These are phyloP conservation scores for Protodeltote pygarga DNA, from an alignment of 2,888 invertebrate genomes.

Conservation along the genomic window DNA sequence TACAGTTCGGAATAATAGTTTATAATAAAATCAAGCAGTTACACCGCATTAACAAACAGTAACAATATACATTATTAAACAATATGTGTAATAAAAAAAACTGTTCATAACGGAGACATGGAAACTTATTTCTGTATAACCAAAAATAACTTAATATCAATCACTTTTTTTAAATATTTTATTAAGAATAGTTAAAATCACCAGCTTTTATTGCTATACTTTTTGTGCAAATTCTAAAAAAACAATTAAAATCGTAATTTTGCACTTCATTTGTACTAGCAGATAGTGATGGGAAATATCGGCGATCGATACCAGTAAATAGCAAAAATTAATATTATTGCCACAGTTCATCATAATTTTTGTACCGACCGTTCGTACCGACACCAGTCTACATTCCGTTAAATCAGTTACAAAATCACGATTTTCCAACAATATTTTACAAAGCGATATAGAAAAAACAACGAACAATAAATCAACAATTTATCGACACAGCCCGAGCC, in stretches of 20 bases:
- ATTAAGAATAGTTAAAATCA: conserved; percentile 34
- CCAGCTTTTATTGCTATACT: conserved; percentile 17
- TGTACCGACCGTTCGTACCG: no score
- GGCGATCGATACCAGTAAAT: neutral
- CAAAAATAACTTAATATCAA: conserved; percentile 37
- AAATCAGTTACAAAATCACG: conserved; percentile 32
- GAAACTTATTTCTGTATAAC: conserved; percentile 39
- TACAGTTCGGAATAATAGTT: conserved; percentile 6
- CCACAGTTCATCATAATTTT: no score
- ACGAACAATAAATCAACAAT: conserved; percentile 46
- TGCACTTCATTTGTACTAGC: conserved; percentile 12
- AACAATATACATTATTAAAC: conserved; percentile 31
- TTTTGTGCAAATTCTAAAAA: conserved; percentile 44
- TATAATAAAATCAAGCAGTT: conserved; percentile 16
- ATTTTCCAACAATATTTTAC: conserved; percentile 32
- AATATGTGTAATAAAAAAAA: conserved; percentile 21
- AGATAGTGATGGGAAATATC: neutral
- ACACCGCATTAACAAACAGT: conserved; percentile 40
- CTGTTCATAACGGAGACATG: conserved; percentile 9
- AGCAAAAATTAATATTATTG: no score
- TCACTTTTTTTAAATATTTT: conserved; percentile 34
- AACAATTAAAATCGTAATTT: conserved; percentile 12
- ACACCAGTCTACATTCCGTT: neutral
- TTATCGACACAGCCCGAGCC: conserved; percentile 52
- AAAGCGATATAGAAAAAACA: conserved; percentile 31